Evolutionary conservation across 1,140 invertebrate species (phyloP), one percentile per base, ranked within the genome.

Genomic region (Drosophila azteca): DNA sequence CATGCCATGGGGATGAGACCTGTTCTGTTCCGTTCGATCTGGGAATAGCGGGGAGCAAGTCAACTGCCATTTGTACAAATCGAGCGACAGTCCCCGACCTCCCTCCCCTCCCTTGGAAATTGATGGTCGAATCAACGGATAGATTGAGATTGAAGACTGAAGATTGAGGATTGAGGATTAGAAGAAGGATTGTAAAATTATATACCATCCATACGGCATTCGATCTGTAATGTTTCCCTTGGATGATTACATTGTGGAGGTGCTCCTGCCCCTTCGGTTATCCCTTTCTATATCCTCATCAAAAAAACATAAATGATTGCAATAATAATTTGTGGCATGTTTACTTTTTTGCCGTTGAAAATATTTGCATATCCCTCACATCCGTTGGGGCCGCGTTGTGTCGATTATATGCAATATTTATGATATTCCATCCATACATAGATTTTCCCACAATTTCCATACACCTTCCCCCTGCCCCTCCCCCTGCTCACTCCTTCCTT

Each of bases 351-450:
- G 11, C 35, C 11, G 66, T 51, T 69, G 50, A 69, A 69, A 70
- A 69, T 58, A 70, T 70, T 70, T 70, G 45, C 65, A 69, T 73
- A 50, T 70, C 52, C 39, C 65, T 20, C 46, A 53, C 48, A 70
- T 70, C 65, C 65, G 65, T 22, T 70, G 65, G 65, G 20, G 11
- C 11, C 1, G 17, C 11, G 11, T 5, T 39, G 26, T 48, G 54
- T 71, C 41, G 68, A 71, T 71, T 61, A 71, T 71, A 52, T 71
- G 59, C 55, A 71, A 71, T 71, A 71, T 71, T 71, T 71, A 70
- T 70, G 69, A 39, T 70, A n/a, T 31, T 45, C 44, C 43, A 61
- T 49, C 55, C 55, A 73, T 71, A 62, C 15, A 52, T 52, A 35
- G 22, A 52, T 52, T 60, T 72, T 73, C 17, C 70, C 53, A 45